Evolutionary conservation across 2,797 vertebrate species (phyloP), one percentile per base, ranked within the genome.

Genomic region (Myotis findleyi): DNA sequence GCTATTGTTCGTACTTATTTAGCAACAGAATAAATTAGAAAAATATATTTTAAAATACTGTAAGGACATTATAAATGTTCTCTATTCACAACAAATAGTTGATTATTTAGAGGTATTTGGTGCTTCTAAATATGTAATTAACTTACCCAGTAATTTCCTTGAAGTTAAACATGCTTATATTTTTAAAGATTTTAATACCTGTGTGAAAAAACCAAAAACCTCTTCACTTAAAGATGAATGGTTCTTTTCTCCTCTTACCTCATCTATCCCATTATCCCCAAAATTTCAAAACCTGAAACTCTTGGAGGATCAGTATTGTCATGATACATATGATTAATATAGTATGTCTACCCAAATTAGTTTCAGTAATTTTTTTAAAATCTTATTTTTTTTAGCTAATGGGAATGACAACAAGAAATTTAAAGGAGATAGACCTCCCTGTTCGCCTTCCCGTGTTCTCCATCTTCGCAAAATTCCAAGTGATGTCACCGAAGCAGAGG

Each of bases 381-480:
- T 84, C 55, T 97, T 96, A 83, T 97, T 87, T 97, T 97, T 97
- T 98, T 96, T 94, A 99, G 99, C 97, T 98, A 98, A 99, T 98
- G 99, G 98, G 98, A 98, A 98, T 97, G 98, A 99, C 91, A 98
- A 96, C 98, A 99, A 98, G 97, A 99, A 98, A 93, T 98, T 98
- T 98, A 98, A 98, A 98, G 98, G 98, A 98, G 98, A 98, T 96
- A 98, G 91, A 91, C 97, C 85, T 41, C 97, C 98, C 95, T 98
- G 97, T 92, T 96, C 96, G 51, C 99, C 99, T 91, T 99, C 99
- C 87, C 99, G 98, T 91, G 99, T 99, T 87, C 99, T 99, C 91
- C 99, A 99, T 98, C 97, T 99, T 96, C 98, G 99, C 82, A 99
- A 99, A 95, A 98, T 99, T 98, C 99, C 99, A 94, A 97, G 87